These are phyloP conservation scores for Enteromius paludinosus DNA, from an alignment of 2,797 vertebrate species.

Conservation along the genomic window DNA sequence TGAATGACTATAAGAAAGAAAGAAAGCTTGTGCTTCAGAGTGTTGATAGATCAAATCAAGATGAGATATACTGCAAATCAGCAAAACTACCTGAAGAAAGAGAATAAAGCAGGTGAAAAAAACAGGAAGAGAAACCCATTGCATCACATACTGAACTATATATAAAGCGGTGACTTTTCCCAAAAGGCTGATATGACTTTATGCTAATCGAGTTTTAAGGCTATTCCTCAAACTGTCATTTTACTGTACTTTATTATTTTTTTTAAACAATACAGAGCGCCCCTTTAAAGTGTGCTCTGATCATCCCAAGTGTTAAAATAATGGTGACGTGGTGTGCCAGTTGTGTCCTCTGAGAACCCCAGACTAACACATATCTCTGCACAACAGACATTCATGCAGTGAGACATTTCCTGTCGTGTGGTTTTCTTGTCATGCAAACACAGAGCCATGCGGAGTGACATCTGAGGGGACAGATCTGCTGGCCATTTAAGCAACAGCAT, in stretches of 20 bases:
- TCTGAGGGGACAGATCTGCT: conserved; percentile 3
- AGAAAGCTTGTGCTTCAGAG: neutral
- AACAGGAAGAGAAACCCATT: neutral
- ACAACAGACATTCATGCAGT: neutral
- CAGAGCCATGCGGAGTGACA: neutral
- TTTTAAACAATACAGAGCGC: neutral
- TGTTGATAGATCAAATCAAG: neutral
- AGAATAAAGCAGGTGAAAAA: neutral
- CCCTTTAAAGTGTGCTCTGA: neutral
- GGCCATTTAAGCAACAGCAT: neutral
- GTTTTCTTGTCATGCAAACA: conserved; percentile 31
- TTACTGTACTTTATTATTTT: neutral
- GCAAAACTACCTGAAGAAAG: neutral
- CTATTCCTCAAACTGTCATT: neutral
- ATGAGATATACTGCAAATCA: neutral
- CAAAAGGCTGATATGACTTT: neutral
- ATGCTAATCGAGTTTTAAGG: neutral
- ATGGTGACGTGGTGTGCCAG: neutral
- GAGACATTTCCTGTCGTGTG: conserved; percentile 24
- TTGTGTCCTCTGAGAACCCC: neutral
- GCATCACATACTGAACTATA: neutral
- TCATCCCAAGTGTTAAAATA: neutral
- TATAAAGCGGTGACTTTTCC: neutral
- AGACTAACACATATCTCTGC: neutral
- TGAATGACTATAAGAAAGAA: conserved; percentile 23